A percentile compares a stretch with the other conserved stretches of the same genome.
Evolutionary conservation across 2,113 vertebrate species (phyloP).

Genomic region (Microtus montanus): DNA sequence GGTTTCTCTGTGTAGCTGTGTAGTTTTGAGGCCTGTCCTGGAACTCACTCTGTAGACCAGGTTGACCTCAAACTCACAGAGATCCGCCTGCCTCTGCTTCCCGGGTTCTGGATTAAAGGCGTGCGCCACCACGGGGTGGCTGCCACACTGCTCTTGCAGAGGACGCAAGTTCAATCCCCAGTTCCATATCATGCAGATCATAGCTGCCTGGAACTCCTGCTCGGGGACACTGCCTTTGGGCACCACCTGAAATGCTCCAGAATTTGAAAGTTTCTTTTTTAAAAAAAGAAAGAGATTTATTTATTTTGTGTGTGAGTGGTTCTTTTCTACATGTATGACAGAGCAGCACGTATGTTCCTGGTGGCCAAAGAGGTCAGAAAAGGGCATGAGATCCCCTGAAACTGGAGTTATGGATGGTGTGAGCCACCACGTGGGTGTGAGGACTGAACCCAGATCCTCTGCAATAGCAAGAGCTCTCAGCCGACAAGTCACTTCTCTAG

Average conservation of each 20-base stretch:
- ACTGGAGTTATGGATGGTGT: neutral
- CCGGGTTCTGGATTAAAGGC: neutral
- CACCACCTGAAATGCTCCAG: neutral
- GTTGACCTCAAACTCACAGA: neutral
- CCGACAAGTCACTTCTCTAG: neutral
- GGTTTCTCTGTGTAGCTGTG: neutral
- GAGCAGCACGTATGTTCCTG: neutral
- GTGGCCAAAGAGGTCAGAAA: neutral
- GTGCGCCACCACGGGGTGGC: accelerated
- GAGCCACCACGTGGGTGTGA: neutral
- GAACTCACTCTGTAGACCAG: neutral
- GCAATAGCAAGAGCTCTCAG: neutral
- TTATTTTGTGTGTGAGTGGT: too few species aligned
- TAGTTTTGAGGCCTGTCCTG: too few species aligned
- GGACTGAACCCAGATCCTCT: neutral
- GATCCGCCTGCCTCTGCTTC: neutral
- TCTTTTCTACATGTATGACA: neutral
- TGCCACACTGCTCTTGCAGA: neutral
- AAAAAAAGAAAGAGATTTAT: neutral
- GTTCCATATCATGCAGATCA: neutral
- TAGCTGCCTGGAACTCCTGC: neutral
- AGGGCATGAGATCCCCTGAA: neutral
- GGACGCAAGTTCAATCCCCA: neutral
- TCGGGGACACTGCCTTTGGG: neutral
- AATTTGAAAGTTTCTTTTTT: neutral